Evolutionary conservation across 2,113 vertebrate genomes (phyloP), one percentile per base, ranked within the genome.

Genomic region (Cyprichromis sp.): DNA sequence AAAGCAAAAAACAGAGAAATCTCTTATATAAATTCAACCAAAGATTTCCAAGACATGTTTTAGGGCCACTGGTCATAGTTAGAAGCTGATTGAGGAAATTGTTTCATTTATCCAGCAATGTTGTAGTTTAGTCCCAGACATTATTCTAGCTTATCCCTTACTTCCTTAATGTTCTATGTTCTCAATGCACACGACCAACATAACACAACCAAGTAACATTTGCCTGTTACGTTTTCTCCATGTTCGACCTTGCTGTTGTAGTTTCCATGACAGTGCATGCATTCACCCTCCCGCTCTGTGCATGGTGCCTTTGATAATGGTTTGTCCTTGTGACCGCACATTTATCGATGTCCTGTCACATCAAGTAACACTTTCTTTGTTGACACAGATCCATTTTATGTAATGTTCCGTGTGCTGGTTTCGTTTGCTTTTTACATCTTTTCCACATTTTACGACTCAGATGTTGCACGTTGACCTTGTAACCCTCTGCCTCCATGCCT

Each of bases 201-300:
- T 26, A 34, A 42, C 63, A 45, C 40, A 81, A 66, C 61, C 34
- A 53, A 50, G 17, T 29, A 73, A 59, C 36, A 31, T 24, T 79
- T 36, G 55, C 57, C 14, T 31, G 29, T 38, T 53, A 76, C 83
- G 47, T 88, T 84, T 83, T 76, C 34, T 85, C 55, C 45, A 29
- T 84, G 83, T 88, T 81, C 7, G 31, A 89, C 87, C 88, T 87
- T 92, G 87, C 88, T 82, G 81, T 89, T 87, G 42, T 81, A 29
- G 78, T 82, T 21, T 55, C 38, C 85, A 42, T 31, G 59, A 12
- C 31, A 12, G 19, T 79, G 91, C 89, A 86, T 86, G 88, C 66
- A 21, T 86, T 52, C 40, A 9, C 47, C 87, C 66, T 13, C 24
- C 59, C 68, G 21, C n/a, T n/a, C 16, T 38, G 16, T 82, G 84